These are phyloP conservation scores for Parascotia fuliginaria DNA, from an alignment of 2,888 invertebrate genomes.

Conservation along the genomic window DNA sequence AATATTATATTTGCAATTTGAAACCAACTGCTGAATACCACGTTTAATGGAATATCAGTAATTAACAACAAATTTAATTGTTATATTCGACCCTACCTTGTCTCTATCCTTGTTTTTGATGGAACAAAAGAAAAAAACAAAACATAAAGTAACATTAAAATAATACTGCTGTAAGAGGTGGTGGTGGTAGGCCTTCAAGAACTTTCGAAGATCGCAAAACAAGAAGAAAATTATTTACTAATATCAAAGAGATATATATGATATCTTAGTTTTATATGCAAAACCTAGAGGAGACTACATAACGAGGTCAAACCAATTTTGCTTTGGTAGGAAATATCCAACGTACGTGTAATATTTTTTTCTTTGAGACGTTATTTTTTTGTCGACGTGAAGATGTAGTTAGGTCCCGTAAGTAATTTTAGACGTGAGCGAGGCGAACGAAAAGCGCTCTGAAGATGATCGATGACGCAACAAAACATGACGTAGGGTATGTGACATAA, in stretches of 20 bases:
- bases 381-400: slow-evolving; percentile 54
- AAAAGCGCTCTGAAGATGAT: slow-evolving; percentile 71
- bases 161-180: too few relatives aligned
- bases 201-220: too few relatives aligned
- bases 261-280: slow-evolving; percentile 29
- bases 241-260: background rate
- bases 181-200: too few relatives aligned
- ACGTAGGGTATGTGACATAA: slow-evolving; percentile 23
- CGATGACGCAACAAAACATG: slow-evolving; percentile 72
- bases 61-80: background rate
- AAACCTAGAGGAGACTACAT: slow-evolving; percentile 38
- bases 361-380: slow-evolving; percentile 47
- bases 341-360: slow-evolving; percentile 35
- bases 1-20: slow-evolving; percentile 10
- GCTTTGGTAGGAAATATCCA: slow-evolving; percentile 26
- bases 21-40: slow-evolving; percentile 2
- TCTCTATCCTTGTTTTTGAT: too few relatives aligned
- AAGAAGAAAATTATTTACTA: background rate
- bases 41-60: background rate
- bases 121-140: too few relatives aligned
- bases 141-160: too few relatives aligned
- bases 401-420: slow-evolving; percentile 77
- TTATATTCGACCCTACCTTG: too few relatives aligned
- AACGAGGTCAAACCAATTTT: slow-evolving; percentile 39
- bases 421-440: slow-evolving; percentile 58